Evolutionary conservation across 1,140 invertebrate species (phyloP).

Genomic region (Calephelis virginiensis): DNA sequence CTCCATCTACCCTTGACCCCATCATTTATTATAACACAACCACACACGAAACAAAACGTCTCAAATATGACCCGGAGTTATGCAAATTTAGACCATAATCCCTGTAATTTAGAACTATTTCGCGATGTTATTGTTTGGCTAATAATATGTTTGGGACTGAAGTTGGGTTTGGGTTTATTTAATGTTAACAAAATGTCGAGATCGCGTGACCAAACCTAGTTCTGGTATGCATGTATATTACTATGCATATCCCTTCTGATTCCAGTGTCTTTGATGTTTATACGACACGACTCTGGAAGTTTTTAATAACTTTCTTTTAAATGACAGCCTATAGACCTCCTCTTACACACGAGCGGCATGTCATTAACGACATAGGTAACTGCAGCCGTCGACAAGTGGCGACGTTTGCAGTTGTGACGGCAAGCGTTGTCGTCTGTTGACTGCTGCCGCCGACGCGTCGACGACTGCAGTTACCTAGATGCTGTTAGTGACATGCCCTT

Average conservation of each 20-base stretch:
- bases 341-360: no score
- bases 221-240: slow-evolving; percentile 72
- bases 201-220: slow-evolving; percentile 67
- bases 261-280: slow-evolving; percentile 1
- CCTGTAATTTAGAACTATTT: slow-evolving; percentile 27
- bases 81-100: slow-evolving; percentile 35
- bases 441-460: no score
- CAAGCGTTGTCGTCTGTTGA: no score
- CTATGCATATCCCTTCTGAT: slow-evolving; percentile 53
- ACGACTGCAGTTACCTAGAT: no score
- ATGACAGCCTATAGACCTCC: no score
- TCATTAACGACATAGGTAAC: no score
- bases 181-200: slow-evolving; percentile 71
- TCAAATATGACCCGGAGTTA: slow-evolving; percentile 22
- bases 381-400: no score
- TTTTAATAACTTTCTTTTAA: no score
- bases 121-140: slow-evolving; percentile 12
- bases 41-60: slow-evolving; percentile 31
- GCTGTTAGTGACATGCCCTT: no score
- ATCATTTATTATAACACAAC: slow-evolving; percentile 61
- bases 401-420: no score
- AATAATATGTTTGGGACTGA: slow-evolving; percentile 37
- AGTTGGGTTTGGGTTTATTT: slow-evolving; percentile 49
- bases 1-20: slow-evolving; percentile 63
- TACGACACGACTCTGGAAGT: no score